Evolutionary conservation across 2,888 invertebrate species (phyloP), one percentile per base, ranked within the genome.

Genomic region (Andrena praecox): DNA sequence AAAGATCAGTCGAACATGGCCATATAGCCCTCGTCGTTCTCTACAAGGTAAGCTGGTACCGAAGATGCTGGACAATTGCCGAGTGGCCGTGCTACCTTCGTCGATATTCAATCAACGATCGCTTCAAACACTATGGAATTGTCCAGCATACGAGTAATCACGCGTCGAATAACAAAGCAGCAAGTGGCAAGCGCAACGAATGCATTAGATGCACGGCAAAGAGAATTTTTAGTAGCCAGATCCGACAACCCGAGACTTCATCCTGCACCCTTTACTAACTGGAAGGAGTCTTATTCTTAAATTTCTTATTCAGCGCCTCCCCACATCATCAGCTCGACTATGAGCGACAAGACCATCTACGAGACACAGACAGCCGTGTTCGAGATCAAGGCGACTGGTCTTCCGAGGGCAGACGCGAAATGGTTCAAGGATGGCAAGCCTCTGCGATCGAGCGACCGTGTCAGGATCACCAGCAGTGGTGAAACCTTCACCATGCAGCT

Each of bases 351-450:
- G 79, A 95, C 96, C 81, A 96, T 96, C 48, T 97, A 95, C 93
- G 98, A 98, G 94, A 98, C 98, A 12, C 96, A 98, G 71, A 96
- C 97, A 10, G 96, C 97, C 63, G 96, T 96, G 84, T 98, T 97
- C 94, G 97, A 97, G 82, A 96, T 98, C 0, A 95, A 96, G 85
- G 97, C 97, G 0, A 95, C 95, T 60, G 98, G 97, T 24, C 95
- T 96, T 80, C 98, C 98, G 8, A 96, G 96, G 85, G 97, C 98
- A 0, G 96, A 95, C 60, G 97, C 96, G 2, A 96, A 96, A 90
- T 98, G 98, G 98, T 96, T 96, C 33, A 96, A 97, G 90, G 96
- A 98, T 91, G 97, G 96, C 59, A 95, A 97, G 89, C 96, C 96
- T 83, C 94, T 98, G 35, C 96, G 96, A 85, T 94, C 96, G 0